phyloP scores from a whole-genome alignment of 2,797 vertebrate genomes.

The Microctenopoma stevenorrisi region DNA sequence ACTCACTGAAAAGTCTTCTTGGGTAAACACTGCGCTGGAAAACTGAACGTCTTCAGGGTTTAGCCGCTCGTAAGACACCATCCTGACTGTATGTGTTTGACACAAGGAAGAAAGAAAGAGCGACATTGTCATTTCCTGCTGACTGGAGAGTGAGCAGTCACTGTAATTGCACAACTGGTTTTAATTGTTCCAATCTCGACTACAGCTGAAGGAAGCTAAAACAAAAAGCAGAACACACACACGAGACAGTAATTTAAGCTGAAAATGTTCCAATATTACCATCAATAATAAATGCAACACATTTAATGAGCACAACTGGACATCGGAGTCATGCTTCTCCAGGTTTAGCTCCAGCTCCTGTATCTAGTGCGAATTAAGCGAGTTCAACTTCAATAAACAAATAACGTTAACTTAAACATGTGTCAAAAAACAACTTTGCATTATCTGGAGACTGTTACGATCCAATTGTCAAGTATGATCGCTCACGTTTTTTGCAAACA shows the following conservation, averaged over 20 bases:
- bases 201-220: not conserved
- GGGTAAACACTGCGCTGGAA: slow-evolving; percentile 49
- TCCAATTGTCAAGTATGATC: too few relatives aligned
- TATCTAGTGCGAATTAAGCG: too few relatives aligned
- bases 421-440: too few relatives aligned
- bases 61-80: slow-evolving; percentile 78
- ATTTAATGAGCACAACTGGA: not conserved
- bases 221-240: not conserved
- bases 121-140: slow-evolving; percentile 8
- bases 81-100: slow-evolving; percentile 28
- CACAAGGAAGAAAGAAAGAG: not conserved
- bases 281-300: not conserved
- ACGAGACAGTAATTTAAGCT: not conserved
- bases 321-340: not conserved
- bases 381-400: too few relatives aligned
- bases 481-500: not conserved
- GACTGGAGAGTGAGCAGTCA: not conserved
- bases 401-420: too few relatives aligned
- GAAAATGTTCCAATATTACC: not conserved
- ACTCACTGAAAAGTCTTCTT: slow-evolving; percentile 64
- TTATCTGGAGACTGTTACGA: too few relatives aligned
- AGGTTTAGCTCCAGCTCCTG: not conserved
- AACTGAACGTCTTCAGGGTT: slow-evolving; percentile 78
- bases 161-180: not conserved
- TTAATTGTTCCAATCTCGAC: not conserved